phyloP scores from a whole-genome alignment of 2,888 invertebrate species.

The Ennomos erosarius region DNA sequence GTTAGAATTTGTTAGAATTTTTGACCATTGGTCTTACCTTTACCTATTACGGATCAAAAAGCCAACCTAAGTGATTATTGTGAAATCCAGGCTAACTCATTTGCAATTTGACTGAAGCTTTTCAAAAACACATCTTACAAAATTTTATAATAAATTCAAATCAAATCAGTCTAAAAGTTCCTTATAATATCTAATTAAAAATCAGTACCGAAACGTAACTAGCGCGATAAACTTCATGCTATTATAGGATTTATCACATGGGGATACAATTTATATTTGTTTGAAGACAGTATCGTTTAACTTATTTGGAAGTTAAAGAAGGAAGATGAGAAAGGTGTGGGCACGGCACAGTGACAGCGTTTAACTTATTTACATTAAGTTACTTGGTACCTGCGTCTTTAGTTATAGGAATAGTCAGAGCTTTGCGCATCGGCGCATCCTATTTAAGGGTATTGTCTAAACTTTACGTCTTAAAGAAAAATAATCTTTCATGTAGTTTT shows the following conservation, averaged over 20 bases:
- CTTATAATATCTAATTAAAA: conserved; percentile 57
- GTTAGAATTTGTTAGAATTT: no score
- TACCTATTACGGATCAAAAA: no score
- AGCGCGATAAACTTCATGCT: conserved; percentile 22
- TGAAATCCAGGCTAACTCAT: conserved; percentile 1
- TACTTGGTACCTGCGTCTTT: no score
- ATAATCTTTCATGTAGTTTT: no score
- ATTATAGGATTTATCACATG: conserved; percentile 11
- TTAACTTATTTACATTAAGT: no score
- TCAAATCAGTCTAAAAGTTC: conserved; percentile 75
- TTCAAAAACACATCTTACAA: conserved; percentile 10
- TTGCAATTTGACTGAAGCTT: conserved; percentile 16
- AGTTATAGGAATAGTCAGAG: no score
- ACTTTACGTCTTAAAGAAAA: no score
- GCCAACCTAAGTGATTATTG: no score
- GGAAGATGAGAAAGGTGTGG: conserved; percentile 21
- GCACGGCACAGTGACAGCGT: conserved; percentile 28
- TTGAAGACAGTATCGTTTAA: conserved; percentile 4
- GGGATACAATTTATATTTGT: conserved; percentile 20
- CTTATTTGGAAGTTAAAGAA: conserved; percentile 18
- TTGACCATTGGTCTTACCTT: no score
- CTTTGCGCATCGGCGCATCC: no score
- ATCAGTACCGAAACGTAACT: conserved; percentile 33
- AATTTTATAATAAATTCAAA: conserved; percentile 44
- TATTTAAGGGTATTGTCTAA: no score